A percentile compares a stretch with the other conserved stretches of the same genome.
Evolutionary conservation across 2,888 invertebrate genomes (phyloP).

Genomic region (Cremastinae sp.): DNA sequence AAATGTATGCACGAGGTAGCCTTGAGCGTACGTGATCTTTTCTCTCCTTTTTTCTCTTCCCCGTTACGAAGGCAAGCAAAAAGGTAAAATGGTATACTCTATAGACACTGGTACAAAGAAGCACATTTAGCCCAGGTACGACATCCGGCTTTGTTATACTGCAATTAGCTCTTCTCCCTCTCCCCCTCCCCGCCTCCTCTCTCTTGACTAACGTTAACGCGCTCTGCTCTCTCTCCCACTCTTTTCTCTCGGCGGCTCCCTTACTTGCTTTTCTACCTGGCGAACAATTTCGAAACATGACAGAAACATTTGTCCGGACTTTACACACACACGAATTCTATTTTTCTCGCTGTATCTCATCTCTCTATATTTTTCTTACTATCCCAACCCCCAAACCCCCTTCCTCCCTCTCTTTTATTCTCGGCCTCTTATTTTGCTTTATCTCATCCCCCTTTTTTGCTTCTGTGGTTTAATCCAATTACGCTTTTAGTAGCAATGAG

Average conservation of each 20-base stretch:
- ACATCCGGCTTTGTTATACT: conserved; percentile 57
- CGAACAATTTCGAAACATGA: conserved; percentile 55
- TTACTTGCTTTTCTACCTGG: conserved; percentile 5
- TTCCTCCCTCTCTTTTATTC: conserved; percentile 32
- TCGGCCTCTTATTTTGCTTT: no score
- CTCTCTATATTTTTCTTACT: conserved; percentile 32
- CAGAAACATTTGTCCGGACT: conserved; percentile 51
- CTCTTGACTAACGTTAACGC: conserved; percentile 48
- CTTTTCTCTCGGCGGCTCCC: conserved; percentile 1
- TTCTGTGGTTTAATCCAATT: conserved; percentile 47
- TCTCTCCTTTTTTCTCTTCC: conserved; percentile 11
- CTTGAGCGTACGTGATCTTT: conserved; percentile 51
- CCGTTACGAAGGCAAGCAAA: conserved; percentile 11
- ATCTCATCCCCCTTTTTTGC: not conserved
- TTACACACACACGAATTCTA: conserved; percentile 9
- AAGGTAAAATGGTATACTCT: conserved; percentile 41
- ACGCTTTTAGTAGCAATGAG: conserved; percentile 22
- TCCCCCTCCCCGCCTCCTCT: no score
- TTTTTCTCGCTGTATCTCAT: conserved; percentile 5
- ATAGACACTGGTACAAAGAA: conserved; percentile 42
- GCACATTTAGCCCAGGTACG: conserved; percentile 50
- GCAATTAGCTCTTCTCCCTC: conserved; percentile 52
- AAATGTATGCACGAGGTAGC: conserved; percentile 38
- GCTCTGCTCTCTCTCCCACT: not conserved
- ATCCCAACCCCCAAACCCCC: conserved; percentile 15